These are phyloP conservation scores for Tetanocera ferruginea DNA, from an alignment of 2,888 invertebrate genomes.

Conservation along the genomic window DNA sequence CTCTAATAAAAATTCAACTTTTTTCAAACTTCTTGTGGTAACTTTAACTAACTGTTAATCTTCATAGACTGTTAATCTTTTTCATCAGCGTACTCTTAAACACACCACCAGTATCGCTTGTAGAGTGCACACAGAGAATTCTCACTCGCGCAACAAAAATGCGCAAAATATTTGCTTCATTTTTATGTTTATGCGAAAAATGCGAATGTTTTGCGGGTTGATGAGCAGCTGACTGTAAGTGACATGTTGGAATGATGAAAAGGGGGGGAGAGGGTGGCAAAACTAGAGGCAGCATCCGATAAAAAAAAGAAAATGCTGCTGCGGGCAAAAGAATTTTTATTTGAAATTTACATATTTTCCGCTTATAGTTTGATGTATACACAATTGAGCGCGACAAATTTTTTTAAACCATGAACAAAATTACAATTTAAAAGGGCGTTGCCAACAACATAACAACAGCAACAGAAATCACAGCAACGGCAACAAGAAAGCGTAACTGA, in stretches of 20 bases:
- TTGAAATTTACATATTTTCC: conserved; percentile 6
- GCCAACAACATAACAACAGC: too few species aligned
- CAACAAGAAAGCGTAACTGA: too few species aligned
- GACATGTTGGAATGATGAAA: neutral
- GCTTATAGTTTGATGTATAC: neutral
- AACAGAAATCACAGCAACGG: too few species aligned
- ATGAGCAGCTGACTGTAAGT: conserved; percentile 24
- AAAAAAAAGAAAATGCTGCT: neutral
- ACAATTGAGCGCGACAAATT: conserved; percentile 12
- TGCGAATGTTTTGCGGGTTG: conserved; percentile 8
- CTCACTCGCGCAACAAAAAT: neutral
- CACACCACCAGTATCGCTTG: neutral
- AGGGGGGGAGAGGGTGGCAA: neutral
- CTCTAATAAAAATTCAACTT: too few species aligned
- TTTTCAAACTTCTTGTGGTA: too few species aligned
- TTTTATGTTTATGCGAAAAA: conserved; percentile 28
- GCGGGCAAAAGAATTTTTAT: neutral
- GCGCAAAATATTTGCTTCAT: conserved; percentile 26
- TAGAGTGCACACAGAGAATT: neutral
- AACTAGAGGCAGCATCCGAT: neutral
- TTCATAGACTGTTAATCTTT: too few species aligned
- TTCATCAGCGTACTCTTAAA: neutral
- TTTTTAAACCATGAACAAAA: neutral
- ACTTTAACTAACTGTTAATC: too few species aligned
- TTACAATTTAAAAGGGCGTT: neutral